Percentiles rank a stretch among this genome's conserved stretches.
These are phyloP conservation scores for Leistus spinibarbis DNA, from an alignment of 2,888 invertebrate species.

Conservation along the genomic window DNA sequence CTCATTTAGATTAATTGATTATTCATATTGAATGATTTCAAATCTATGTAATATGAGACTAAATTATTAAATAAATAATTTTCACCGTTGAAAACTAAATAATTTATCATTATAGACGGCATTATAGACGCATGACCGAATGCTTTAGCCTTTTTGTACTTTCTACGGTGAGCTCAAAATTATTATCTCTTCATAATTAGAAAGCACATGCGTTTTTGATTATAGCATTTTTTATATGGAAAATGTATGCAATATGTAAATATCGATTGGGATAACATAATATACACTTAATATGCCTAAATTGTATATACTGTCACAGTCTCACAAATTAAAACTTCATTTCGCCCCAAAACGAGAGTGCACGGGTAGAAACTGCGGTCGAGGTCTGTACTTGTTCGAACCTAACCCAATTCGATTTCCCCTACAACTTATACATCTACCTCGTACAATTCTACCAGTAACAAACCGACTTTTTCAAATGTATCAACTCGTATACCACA, in stretches of 20 bases:
- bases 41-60: no score
- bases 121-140: no score
- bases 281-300: conserved; percentile 15
- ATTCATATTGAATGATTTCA: no score
- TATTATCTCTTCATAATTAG: no score
- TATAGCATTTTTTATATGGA: background rate
- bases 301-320: conserved; percentile 17
- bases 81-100: no score
- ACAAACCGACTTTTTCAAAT: background rate
- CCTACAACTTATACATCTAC: background rate
- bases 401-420: background rate
- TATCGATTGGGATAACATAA: background rate
- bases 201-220: no score
- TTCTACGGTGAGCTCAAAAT: no score
- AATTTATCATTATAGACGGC: no score
- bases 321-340: conserved; percentile 31
- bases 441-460: background rate
- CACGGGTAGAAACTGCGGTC: conserved; percentile 14
- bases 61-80: no score
- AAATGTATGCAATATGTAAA: background rate
- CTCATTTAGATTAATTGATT: no score
- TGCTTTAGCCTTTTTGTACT: no score
- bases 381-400: background rate
- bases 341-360: conserved; percentile 6
- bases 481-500: background rate